Percentiles rank a stretch among this genome's conserved stretches.
These are phyloP conservation scores for Conistra vaccinii DNA, from an alignment of 2,888 invertebrate genomes.

Conservation along the genomic window DNA sequence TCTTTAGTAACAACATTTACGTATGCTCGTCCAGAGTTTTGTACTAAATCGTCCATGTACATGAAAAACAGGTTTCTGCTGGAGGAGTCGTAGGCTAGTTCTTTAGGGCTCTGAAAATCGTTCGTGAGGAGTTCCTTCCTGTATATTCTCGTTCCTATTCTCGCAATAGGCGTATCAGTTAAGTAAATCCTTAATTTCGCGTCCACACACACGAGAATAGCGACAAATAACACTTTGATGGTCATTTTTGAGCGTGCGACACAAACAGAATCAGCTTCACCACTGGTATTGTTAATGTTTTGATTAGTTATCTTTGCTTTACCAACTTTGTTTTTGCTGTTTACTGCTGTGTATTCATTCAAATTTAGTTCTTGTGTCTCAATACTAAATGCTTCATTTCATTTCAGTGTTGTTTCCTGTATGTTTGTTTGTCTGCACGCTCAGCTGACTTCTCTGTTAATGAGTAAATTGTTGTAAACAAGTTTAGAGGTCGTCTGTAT, in stretches of 20 bases:
- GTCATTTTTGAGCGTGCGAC: conserved; percentile 72
- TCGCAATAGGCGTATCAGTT: conserved; percentile 79
- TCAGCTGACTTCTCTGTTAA: conserved; percentile 70
- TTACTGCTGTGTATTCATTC: conserved; percentile 34
- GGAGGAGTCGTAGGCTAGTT: conserved; percentile 84
- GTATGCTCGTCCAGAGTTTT: conserved; percentile 83
- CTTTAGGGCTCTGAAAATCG: conserved; percentile 78
- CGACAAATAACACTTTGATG: conserved; percentile 61
- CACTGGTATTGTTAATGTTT: conserved; percentile 76
- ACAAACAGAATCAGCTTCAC: conserved; percentile 66
- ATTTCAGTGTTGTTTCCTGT: conserved; percentile 26
- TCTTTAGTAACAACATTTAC: conserved; percentile 82
- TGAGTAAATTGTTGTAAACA: conserved; percentile 78
- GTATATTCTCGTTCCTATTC: conserved; percentile 81
- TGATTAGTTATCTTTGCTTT: conserved; percentile 77
- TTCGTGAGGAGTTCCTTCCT: conserved; percentile 82
- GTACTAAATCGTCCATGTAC: conserved; percentile 84
- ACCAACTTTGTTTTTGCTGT: conserved; percentile 69
- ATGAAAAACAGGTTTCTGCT: conserved; percentile 85
- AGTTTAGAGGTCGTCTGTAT: conserved; percentile 73
- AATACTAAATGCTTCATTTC: conserved; percentile 53
- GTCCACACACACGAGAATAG: conserved; percentile 71
- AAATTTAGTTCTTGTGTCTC: conserved; percentile 68
- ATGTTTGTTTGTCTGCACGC: conserved; percentile 61
- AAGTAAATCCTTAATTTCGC: conserved; percentile 77